A percentile compares a stretch with the other conserved stretches of the same genome.
Evolutionary conservation across 1,140 invertebrate genomes (phyloP).

Genomic region (Trichonephila clavipes): DNA sequence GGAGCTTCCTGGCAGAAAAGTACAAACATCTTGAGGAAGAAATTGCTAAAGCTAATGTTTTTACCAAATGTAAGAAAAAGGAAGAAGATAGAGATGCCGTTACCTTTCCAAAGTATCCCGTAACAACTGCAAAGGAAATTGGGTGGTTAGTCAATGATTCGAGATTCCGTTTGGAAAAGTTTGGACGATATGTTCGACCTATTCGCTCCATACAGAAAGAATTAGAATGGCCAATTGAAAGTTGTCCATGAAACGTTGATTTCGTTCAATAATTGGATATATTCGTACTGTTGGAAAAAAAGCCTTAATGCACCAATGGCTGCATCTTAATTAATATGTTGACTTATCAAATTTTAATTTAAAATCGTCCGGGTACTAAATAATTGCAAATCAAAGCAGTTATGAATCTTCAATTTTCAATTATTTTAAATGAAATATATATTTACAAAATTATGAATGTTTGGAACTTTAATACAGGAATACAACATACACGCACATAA

Average conservation of each 20-base stretch:
- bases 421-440: no score
- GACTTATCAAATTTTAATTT: no score
- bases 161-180: slow-evolving; percentile 50
- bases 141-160: slow-evolving; percentile 47
- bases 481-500: no score
- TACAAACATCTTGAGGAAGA: slow-evolving; percentile 41
- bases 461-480: no score
- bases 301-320: no score
- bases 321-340: no score
- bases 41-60: neutral
- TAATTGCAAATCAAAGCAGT: no score
- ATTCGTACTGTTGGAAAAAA: no score
- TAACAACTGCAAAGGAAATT: slow-evolving; percentile 35
- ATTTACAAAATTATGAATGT: no score
- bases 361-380: no score
- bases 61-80: neutral
- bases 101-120: slow-evolving; percentile 8
- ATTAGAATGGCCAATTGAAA: slow-evolving; percentile 66
- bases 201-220: slow-evolving; percentile 38
- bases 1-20: slow-evolving; percentile 53
- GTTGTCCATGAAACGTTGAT: slow-evolving; percentile 30
- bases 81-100: neutral
- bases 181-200: slow-evolving; percentile 37
- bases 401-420: no score
- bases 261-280: no score